Percentiles rank a stretch among this genome's conserved stretches.
phyloP scores from a whole-genome alignment of 2,888 invertebrate genomes.

The Tetramorium bicarinatum region DNA sequence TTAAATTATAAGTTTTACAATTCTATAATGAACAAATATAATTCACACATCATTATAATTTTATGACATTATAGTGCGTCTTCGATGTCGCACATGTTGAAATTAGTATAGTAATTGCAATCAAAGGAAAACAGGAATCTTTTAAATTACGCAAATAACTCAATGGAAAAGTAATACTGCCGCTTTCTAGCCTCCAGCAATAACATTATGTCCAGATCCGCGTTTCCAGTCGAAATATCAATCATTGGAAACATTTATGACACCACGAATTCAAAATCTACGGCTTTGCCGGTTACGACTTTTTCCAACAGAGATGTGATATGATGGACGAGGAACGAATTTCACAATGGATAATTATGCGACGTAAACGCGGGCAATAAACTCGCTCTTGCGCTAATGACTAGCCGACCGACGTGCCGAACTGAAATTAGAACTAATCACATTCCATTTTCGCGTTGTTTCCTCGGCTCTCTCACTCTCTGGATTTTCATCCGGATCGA shows the following conservation, averaged over 20 bases:
- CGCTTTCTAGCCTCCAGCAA: conserved; percentile 40
- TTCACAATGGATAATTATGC: conserved; percentile 59
- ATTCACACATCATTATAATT: background rate
- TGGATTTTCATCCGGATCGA: conserved; percentile 37
- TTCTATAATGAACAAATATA: background rate
- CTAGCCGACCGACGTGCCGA: conserved; percentile 13
- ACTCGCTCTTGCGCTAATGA: conserved; percentile 22
- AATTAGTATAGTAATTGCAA: conserved; percentile 21
- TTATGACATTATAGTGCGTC: background rate
- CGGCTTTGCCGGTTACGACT: background rate
- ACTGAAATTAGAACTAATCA: conserved; percentile 38
- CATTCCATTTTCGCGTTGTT: background rate
- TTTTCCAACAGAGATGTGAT: conserved; percentile 1
- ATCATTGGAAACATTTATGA: conserved; percentile 26
- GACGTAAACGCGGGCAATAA: conserved; percentile 36
- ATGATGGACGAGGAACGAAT: conserved; percentile 27
- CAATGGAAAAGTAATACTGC: conserved; percentile 14
- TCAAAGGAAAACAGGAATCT: background rate
- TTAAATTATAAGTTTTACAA: background rate
- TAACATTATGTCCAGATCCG: conserved; percentile 2
- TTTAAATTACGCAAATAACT: conserved; percentile 34
- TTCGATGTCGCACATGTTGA: background rate
- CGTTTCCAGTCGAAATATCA: conserved; percentile 41
- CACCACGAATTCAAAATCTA: conserved; percentile 20
- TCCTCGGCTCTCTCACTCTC: background rate